Evolutionary conservation across 1,140 invertebrate genomes (phyloP).

Genomic region (Holcopasites calliopsidis): DNA sequence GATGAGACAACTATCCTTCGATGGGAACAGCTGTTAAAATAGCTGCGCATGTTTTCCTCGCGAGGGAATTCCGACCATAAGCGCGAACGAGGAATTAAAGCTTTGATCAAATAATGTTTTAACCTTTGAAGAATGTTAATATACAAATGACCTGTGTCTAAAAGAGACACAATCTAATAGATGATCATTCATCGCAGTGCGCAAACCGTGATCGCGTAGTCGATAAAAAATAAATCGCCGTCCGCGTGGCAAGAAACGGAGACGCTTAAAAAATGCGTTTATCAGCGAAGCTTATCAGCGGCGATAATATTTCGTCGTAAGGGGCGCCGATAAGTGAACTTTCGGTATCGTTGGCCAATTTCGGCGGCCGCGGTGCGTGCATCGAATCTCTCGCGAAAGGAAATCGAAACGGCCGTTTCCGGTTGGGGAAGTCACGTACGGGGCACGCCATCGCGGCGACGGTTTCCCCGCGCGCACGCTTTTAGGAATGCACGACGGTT

Average conservation of each 20-base stretch:
- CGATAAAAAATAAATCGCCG: background rate
- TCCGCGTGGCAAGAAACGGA: background rate
- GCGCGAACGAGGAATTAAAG: background rate
- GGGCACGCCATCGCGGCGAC: background rate
- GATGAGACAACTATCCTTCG: background rate
- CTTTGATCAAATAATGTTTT: too few species aligned
- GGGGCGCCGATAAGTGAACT: background rate
- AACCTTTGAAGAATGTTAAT: too few species aligned
- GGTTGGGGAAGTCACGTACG: conserved; percentile 55
- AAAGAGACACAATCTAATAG: too few species aligned
- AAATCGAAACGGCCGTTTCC: conserved; percentile 43
- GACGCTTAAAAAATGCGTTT: background rate
- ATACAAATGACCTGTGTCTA: too few species aligned
- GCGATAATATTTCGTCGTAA: conserved; percentile 26
- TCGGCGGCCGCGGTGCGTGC: background rate
- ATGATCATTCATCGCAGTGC: too few species aligned
- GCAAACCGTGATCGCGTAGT: too few species aligned
- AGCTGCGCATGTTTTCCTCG: conserved; percentile 11
- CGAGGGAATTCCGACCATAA: conserved; percentile 23
- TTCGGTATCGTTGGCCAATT: conserved; percentile 13
- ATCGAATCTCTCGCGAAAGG: background rate
- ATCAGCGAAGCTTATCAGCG: conserved; percentile 9
- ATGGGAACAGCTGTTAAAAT: conserved; percentile 47
- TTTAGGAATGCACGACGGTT: conserved; percentile 17
- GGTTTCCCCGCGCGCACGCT: background rate